A percentile compares a stretch with the other conserved stretches of the same genome.
These are phyloP conservation scores for Eupithecia insigniata DNA, from an alignment of 2,888 invertebrate species.

Conservation along the genomic window DNA sequence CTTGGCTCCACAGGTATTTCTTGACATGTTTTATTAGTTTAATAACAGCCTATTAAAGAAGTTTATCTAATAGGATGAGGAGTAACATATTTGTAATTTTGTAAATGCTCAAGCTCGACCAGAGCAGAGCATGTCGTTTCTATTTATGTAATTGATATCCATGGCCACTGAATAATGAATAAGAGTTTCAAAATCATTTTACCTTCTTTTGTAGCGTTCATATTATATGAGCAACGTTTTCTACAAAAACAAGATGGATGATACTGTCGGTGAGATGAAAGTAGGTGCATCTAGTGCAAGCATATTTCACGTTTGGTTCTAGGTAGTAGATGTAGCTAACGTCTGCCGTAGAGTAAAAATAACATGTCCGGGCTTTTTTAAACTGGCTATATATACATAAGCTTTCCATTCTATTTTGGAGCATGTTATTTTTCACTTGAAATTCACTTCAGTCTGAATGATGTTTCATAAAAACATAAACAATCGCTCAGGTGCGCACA, in stretches of 20 bases:
- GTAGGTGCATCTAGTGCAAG: slow-evolving; percentile 32
- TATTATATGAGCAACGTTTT: neutral
- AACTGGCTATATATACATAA: neutral
- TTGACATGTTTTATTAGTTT: neutral
- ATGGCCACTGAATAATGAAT: neutral
- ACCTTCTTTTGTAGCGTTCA: neutral
- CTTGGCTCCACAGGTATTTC: neutral
- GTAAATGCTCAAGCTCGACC: neutral
- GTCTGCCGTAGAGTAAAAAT: slow-evolving; percentile 18
- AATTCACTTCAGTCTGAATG: neutral
- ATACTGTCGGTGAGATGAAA: slow-evolving; percentile 36
- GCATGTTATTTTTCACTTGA: neutral
- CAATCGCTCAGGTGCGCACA: too few relatives aligned
- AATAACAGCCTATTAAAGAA: neutral
- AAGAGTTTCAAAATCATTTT: neutral
- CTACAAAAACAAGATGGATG: slow-evolving; percentile 28
- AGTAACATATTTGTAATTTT: neutral
- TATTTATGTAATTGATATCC: neutral
- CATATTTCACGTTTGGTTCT: slow-evolving; percentile 24
- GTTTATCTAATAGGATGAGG: neutral
- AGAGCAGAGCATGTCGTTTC: neutral
- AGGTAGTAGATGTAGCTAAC: neutral
- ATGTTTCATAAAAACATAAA: too few relatives aligned
- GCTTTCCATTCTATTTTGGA: neutral
- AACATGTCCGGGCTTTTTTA: neutral